Evolutionary conservation across 2,888 invertebrate species (phyloP).

Genomic region (Silvanus unidentatus): DNA sequence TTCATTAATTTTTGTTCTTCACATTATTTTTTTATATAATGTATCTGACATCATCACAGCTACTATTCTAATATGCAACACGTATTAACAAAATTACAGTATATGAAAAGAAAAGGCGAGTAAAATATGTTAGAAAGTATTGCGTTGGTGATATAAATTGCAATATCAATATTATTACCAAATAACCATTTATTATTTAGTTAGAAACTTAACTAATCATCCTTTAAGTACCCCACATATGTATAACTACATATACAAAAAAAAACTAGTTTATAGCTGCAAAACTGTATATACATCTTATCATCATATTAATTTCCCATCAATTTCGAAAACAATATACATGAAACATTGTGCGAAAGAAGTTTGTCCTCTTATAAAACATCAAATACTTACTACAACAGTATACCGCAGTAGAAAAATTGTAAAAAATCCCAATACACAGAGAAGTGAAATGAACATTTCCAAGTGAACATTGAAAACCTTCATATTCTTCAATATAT

Average conservation of each 20-base stretch:
- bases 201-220: conserved; percentile 11
- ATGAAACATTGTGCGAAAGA: conserved; percentile 34
- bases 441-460: conserved; percentile 3
- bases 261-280: conserved; percentile 36
- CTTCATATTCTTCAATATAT: no score
- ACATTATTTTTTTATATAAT: conserved; percentile 15
- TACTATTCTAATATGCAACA: conserved; percentile 40
- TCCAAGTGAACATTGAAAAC: conserved; percentile 7
- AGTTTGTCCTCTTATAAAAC: conserved; percentile 10
- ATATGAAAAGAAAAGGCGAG: conserved; percentile 14
- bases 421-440: conserved; percentile 16
- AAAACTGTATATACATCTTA: conserved; percentile 30
- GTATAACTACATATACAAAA: conserved; percentile 27
- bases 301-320: conserved; percentile 10
- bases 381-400: conserved; percentile 9
- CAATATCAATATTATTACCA: conserved; percentile 26
- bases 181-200: conserved; percentile 25
- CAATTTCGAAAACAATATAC: conserved; percentile 19
- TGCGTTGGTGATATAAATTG: conserved; percentile 33
- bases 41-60: conserved; percentile 39
- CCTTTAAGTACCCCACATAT: conserved; percentile 36
- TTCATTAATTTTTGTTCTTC: no score
- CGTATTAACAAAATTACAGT: conserved; percentile 31
- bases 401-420: conserved; percentile 16
- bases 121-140: conserved; percentile 11